phyloP scores from a whole-genome alignment of 2,113 vertebrate species.

The Baryphthengus martii region DNA sequence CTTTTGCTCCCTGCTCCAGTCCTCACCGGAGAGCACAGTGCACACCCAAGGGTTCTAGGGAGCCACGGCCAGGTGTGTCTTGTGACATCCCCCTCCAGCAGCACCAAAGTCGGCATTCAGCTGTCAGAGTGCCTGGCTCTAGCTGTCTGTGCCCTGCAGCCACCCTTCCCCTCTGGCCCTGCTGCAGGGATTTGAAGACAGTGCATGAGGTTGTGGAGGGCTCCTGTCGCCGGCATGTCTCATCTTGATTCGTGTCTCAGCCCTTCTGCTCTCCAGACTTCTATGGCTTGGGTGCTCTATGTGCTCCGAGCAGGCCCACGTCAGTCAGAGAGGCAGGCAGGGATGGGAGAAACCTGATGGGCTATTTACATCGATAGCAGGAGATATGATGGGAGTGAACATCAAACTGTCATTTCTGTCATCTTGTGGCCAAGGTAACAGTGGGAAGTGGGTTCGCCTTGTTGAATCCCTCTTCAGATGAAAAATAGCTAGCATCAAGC shows the following conservation, averaged over 20 bases:
- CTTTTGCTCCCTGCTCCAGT: background rate
- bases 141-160: fast-evolving
- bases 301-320: background rate
- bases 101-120: background rate
- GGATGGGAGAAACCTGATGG: background rate
- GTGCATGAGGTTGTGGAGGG: background rate
- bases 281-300: background rate
- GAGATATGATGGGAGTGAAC: background rate
- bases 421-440: conserved; percentile 44
- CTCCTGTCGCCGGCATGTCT: background rate
- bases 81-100: background rate
- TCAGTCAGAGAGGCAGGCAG: background rate
- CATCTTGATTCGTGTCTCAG: background rate
- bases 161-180: too few species aligned
- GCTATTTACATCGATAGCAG: background rate
- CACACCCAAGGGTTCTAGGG: background rate
- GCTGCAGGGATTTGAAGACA: background rate
- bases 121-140: background rate
- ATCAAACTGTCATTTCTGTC: background rate
- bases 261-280: background rate
- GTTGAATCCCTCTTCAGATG: conserved; percentile 20
- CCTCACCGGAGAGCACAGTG: background rate
- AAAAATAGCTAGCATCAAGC: conserved; percentile 18
- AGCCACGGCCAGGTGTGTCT: background rate
- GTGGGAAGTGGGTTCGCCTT: background rate